phyloP scores from a whole-genome alignment of 2,113 vertebrate genomes.

The Perca fluviatilis region DNA sequence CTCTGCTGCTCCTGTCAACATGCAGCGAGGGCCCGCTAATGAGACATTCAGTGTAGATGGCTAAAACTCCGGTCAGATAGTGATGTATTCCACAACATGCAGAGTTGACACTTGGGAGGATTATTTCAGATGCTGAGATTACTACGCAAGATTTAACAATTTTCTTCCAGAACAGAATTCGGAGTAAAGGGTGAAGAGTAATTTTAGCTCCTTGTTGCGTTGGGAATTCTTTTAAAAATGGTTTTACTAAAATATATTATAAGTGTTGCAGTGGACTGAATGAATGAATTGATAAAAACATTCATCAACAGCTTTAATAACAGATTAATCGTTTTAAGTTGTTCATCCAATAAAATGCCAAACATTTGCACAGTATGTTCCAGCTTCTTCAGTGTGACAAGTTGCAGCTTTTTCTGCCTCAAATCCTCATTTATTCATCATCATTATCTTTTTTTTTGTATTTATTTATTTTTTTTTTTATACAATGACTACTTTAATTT shows the following conservation, averaged over 20 bases:
- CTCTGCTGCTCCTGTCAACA: slow-evolving; percentile 37
- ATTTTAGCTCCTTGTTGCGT: background rate
- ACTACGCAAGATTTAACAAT: background rate
- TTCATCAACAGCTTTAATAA: background rate
- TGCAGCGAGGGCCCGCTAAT: background rate
- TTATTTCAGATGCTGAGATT: background rate
- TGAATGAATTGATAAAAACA: background rate
- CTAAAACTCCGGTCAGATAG: background rate
- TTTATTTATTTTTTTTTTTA: too few relatives aligned
- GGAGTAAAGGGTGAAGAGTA: background rate
- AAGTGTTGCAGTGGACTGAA: background rate
- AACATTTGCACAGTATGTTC: background rate
- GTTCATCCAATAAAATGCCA: background rate
- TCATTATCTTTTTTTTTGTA: too few relatives aligned
- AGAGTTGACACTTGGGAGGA: background rate
- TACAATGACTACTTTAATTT: background rate
- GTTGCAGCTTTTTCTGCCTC: background rate
- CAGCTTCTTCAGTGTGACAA: background rate
- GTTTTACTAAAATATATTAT: too few relatives aligned
- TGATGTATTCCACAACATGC: background rate
- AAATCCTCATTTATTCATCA: background rate
- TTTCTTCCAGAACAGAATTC: background rate
- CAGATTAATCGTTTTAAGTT: background rate
- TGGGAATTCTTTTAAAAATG: background rate
- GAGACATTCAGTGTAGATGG: background rate